phyloP scores from a whole-genome alignment of 23 tunicate genomes.

The Ciona savignyi region DNA sequence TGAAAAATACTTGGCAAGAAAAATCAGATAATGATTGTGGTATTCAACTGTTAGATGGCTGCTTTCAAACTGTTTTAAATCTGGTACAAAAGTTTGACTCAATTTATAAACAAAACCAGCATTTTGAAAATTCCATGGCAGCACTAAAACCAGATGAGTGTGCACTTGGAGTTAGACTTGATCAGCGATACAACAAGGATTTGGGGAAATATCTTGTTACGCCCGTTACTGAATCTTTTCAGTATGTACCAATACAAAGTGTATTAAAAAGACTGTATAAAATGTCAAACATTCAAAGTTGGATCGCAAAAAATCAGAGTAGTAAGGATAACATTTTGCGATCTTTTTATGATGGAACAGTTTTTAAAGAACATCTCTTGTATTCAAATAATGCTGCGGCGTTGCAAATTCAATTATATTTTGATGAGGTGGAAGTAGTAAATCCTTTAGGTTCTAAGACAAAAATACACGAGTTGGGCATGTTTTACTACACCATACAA shows the following conservation, averaged over 20 bases:
- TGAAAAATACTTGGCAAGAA: no score
- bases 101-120: slow-evolving; percentile 8
- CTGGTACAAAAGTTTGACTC: slow-evolving; percentile 2
- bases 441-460: no score
- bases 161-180: slow-evolving; percentile 6
- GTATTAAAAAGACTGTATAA: slow-evolving; percentile 3
- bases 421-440: no score
- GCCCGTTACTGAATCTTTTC: slow-evolving; percentile 2
- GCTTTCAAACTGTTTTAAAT: background rate
- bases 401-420: slow-evolving; percentile 9
- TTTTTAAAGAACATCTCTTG: background rate
- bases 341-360: no score
- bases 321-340: no score
- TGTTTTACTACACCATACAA: slow-evolving; percentile 12
- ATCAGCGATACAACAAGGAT: background rate
- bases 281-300: background rate
- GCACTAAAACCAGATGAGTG: slow-evolving; percentile 1
- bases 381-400: slow-evolving; percentile 6
- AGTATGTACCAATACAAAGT: background rate
- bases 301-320: no score
- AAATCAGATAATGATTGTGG: no score
- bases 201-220: slow-evolving; percentile 5
- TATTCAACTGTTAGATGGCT: no score
- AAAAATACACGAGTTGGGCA: no score
- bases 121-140: background rate